phyloP scores from a whole-genome alignment of 2,797 vertebrate species.

The Allobates femoralis region DNA sequence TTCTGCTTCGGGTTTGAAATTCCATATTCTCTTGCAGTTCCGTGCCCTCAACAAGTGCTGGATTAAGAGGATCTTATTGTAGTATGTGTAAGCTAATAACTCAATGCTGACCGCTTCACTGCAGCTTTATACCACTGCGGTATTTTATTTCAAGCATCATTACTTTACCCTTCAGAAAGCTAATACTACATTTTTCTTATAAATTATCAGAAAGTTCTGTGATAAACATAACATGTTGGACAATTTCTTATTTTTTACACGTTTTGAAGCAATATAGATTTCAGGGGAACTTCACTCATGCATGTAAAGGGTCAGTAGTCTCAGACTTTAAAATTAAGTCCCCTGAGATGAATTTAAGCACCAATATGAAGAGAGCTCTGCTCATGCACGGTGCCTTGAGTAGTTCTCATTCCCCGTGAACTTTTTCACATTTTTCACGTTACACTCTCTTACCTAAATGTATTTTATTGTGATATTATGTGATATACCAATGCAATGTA shows the following conservation, averaged over 20 bases:
- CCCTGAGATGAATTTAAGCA: background rate
- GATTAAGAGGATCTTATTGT: background rate
- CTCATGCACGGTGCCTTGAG: no score
- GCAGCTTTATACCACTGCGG: background rate
- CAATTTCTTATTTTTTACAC: background rate
- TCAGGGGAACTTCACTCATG: background rate
- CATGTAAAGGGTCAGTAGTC: background rate
- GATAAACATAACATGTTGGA: background rate
- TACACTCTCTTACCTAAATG: no score
- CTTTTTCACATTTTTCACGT: no score
- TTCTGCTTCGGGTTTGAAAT: background rate
- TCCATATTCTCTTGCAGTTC: background rate
- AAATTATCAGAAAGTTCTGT: background rate
- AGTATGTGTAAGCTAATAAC: slow-evolving; percentile 17
- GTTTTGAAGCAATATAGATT: background rate
- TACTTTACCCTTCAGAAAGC: slow-evolving; percentile 5
- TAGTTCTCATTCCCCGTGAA: no score
- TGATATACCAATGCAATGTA: no score
- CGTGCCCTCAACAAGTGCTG: background rate
- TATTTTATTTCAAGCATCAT: slow-evolving; percentile 33
- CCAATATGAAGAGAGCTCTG: no score
- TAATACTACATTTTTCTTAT: slow-evolving; percentile 19
- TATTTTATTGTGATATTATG: no score
- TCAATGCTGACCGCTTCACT: background rate
- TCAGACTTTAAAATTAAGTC: background rate